Conservation (phyloP, 2,797 vertebrate species). For the Acridotheres tristis region DNA sequence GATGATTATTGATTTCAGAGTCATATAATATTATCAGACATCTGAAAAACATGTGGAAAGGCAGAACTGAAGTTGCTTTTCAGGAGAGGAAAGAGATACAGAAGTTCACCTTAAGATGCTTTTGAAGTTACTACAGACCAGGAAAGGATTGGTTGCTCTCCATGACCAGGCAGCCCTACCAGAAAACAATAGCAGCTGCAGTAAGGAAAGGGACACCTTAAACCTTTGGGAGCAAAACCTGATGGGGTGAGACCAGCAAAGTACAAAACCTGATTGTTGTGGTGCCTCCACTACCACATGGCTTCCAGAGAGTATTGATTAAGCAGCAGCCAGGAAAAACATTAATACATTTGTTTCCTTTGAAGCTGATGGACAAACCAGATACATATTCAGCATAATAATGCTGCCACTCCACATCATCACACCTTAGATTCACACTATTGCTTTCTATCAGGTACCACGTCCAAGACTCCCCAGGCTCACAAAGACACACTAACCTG, state of each 20-base stretch:
- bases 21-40: neutral
- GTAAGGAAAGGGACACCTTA: neutral
- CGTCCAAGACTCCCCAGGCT: neutral
- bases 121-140: neutral
- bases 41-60: neutral
- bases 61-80: neutral
- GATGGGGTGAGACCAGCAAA: neutral
- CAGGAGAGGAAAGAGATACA: neutral
- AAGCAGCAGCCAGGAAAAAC: accelerated
- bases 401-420: neutral
- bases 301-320: neutral
- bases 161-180: neutral
- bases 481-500: neutral
- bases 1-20: neutral
- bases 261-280: neutral
- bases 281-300: neutral
- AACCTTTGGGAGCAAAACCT: neutral
- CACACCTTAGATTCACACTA: neutral
- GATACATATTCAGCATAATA: neutral
- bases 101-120: neutral
- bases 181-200: neutral
- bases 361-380: neutral
- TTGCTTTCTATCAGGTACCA: neutral
- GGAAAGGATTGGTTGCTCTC: neutral
- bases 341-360: neutral